Conservation (phyloP, 1,140 invertebrate genomes). For the Gonatopus flavifemur region DNA sequence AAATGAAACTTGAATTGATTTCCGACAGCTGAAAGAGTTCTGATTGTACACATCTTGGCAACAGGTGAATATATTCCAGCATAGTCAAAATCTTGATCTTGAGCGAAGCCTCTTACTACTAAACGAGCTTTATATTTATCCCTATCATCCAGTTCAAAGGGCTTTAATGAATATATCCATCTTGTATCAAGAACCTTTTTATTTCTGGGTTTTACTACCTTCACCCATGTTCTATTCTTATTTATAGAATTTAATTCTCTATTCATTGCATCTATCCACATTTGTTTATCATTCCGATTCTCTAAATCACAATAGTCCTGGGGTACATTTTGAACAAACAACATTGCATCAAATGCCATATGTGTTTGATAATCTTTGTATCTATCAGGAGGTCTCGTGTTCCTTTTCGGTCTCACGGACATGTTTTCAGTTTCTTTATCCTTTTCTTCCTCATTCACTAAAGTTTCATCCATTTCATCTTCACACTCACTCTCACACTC, state of each 20-base stretch:
- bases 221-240: constrained; percentile 45
- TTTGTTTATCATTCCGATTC: constrained; percentile 26
- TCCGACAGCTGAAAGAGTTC: constrained; percentile 46
- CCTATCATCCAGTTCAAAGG: constrained; percentile 31
- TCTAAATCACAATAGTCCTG: constrained; percentile 38
- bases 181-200: constrained; percentile 33
- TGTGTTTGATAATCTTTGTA: constrained; percentile 26
- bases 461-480: background rate
- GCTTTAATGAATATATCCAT: constrained; percentile 16
- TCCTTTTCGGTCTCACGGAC: constrained; percentile 33
- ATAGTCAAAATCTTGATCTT: constrained; percentile 43
- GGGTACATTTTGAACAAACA: constrained; percentile 11
- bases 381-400: constrained; percentile 25
- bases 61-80: constrained; percentile 30
- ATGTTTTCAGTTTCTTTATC: constrained; percentile 13
- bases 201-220: constrained; percentile 43
- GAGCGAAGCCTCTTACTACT: constrained; percentile 49
- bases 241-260: constrained; percentile 44
- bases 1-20: constrained; percentile 49
- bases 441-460: constrained; percentile 9
- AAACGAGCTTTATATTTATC: constrained; percentile 47
- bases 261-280: constrained; percentile 44
- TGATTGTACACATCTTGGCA: constrained; percentile 27
- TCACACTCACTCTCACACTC: background rate
- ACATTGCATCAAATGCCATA: constrained; percentile 17